Conservation (phyloP, 2,888 invertebrate species). For the Rhodophaea formosa region DNA sequence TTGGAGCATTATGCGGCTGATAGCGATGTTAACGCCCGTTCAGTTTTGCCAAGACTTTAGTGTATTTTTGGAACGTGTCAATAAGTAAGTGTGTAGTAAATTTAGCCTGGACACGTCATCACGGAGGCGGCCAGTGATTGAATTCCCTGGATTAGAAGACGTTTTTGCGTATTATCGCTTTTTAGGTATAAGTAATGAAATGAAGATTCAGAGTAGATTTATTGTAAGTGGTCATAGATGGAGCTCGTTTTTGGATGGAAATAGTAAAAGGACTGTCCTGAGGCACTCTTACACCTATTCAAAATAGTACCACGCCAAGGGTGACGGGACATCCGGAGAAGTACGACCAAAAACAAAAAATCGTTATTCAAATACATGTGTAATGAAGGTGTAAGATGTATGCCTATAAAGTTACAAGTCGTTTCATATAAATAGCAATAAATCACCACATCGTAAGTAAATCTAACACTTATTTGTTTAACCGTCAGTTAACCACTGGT, state of each 20-base stretch:
- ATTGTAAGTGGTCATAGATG: no score
- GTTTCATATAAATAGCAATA: slow-evolving; percentile 1
- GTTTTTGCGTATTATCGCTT: slow-evolving; percentile 38
- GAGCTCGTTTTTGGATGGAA: no score
- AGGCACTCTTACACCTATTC: no score
- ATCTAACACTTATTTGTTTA: slow-evolving; percentile 26
- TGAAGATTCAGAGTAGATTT: no score
- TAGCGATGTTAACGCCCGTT: slow-evolving; percentile 79
- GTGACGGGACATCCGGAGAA: no score
- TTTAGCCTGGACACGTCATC: slow-evolving; percentile 75
- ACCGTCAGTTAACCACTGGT: slow-evolving; percentile 24
- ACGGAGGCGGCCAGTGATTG: slow-evolving; percentile 62
- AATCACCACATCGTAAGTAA: slow-evolving; percentile 3
- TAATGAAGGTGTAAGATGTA: no score
- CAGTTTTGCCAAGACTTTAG: slow-evolving; percentile 76
- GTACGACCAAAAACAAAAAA: neutral
- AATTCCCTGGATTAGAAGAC: slow-evolving; percentile 50
- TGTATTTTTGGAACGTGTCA: slow-evolving; percentile 80
- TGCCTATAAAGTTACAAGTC: neutral
- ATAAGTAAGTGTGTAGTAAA: slow-evolving; percentile 79
- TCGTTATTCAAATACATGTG: neutral
- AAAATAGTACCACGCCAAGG: no score
- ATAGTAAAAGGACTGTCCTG: no score
- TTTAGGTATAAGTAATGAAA: no score
- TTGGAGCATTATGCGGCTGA: slow-evolving; percentile 73